Conservation (phyloP, 2,888 invertebrate species). For the Drosophila emarginata region DNA sequence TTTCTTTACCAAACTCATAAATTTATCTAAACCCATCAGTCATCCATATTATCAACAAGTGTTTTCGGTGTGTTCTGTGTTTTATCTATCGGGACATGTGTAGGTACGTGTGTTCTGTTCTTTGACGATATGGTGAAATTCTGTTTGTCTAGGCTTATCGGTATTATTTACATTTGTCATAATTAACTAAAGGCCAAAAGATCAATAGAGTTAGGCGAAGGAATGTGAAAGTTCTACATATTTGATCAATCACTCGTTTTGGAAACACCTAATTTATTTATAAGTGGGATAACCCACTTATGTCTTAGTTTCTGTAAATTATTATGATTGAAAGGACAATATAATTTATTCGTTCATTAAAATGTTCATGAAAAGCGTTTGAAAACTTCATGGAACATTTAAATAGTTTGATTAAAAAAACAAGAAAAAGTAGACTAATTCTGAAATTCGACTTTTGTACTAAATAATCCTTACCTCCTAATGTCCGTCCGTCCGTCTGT, state of each 20-base stretch:
- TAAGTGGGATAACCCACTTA: not conserved
- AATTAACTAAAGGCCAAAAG: conserved; percentile 14
- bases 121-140: conserved; percentile 25
- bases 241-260: not conserved
- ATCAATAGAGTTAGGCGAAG: not conserved
- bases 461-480: no score
- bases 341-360: not conserved
- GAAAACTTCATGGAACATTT: no score
- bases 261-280: not conserved
- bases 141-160: conserved; percentile 30
- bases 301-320: not conserved
- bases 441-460: no score
- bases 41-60: conserved; percentile 31
- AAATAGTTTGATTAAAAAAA: no score
- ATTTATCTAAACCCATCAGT: conserved; percentile 32
- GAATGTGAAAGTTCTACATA: not conserved
- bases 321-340: not conserved
- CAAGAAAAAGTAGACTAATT: no score
- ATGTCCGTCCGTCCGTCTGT: no score
- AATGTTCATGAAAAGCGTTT: no score
- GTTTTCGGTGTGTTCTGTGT: not conserved
- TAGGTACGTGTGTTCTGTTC: conserved; percentile 9
- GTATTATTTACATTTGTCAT: conserved; percentile 20
- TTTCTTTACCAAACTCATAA: conserved; percentile 23
- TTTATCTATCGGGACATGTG: conserved; percentile 29